Base-by-base conservation (phyloP, 2,888 invertebrate genomes). In the Dicycla oo region DNA sequence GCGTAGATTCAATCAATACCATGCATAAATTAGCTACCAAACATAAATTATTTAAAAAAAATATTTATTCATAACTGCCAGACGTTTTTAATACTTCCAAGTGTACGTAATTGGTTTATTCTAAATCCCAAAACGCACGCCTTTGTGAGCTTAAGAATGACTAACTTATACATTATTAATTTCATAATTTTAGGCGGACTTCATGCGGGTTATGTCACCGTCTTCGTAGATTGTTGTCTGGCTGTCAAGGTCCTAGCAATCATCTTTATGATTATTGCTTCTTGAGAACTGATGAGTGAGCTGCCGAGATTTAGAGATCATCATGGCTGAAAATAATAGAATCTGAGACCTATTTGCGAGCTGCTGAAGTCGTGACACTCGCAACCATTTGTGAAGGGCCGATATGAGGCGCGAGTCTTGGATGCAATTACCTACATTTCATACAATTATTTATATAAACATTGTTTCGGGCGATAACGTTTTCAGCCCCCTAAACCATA, bases 131-230 rank as follows among this genome's bases (percentile, higher is more conserved):
- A 73, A 78, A 78, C 30, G 54, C 69, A 78, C 78, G 78, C 66
- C 78, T 72, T 66, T 72, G 72, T 65, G 26, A 58, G 18, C 69
- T 63, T 51, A 51, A 45, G 23, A 54, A 74, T 69, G 69, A 74
- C 30, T 66, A 78, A 74, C n/a, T 20, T 73, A 51, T 61, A 66
- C 53, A 74, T 79, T 54, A 74, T 69, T 79, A 78, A 74, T 78
- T 74, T 60, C 38, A 63, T 74, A 69, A 79, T 78, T 62, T 66
- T 38, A 65, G 45, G 18, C 57, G n/a, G 43, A 63, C 61, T 69
- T 38, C 43, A 58, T 13, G n/a, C 23, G 26, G n/a, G 56, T 78
- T 74, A 74, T 69, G 69, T 79, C 78, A 78, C 79, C 76, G 43
- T 57, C n/a, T 54, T 20, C 10, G 43, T 58, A 65, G 53, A 73